Conservation (phyloP, 2,888 invertebrate species). For the Aquatica leii region DNA sequence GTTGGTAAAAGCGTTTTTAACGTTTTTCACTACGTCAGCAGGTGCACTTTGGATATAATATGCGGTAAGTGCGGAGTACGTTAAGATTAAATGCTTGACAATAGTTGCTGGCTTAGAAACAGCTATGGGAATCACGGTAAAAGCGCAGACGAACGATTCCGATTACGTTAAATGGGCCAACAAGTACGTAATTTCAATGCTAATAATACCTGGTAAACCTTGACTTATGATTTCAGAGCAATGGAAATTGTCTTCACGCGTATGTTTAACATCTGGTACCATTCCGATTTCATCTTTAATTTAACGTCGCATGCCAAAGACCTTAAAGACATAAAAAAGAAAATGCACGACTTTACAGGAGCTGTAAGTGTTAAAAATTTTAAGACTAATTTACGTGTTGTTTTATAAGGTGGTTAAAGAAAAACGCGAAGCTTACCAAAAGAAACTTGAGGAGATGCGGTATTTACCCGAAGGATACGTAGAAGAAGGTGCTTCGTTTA, state of each 20-base stretch:
- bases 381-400: too few relatives aligned
- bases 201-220: background rate
- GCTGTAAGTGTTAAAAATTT: slow-evolving; percentile 13
- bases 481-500: slow-evolving; percentile 57
- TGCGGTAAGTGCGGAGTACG: slow-evolving; percentile 62
- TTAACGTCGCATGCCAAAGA: slow-evolving; percentile 8
- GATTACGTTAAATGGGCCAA: slow-evolving; percentile 59
- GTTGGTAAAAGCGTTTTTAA: slow-evolving; percentile 61
- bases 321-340: background rate
- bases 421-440: slow-evolving; percentile 8
- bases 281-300: slow-evolving; percentile 22
- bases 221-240: slow-evolving; percentile 18
- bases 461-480: slow-evolving; percentile 44
- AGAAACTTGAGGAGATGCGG: background rate
- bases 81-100: background rate
- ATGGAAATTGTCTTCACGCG: slow-evolving; percentile 19
- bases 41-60: slow-evolving; percentile 69
- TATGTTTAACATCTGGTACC: slow-evolving; percentile 21
- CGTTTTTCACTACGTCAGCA: slow-evolving; percentile 64
- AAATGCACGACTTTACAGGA: slow-evolving; percentile 19
- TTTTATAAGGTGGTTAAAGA: slow-evolving; percentile 15
- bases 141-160: slow-evolving; percentile 66
- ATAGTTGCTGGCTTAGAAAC: slow-evolving; percentile 63
- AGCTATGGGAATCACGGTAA: slow-evolving; percentile 74
- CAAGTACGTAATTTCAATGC: slow-evolving; percentile 40